Evolutionary conservation across 2,797 vertebrate genomes (phyloP).

Genomic region (Chromis chromis): DNA sequence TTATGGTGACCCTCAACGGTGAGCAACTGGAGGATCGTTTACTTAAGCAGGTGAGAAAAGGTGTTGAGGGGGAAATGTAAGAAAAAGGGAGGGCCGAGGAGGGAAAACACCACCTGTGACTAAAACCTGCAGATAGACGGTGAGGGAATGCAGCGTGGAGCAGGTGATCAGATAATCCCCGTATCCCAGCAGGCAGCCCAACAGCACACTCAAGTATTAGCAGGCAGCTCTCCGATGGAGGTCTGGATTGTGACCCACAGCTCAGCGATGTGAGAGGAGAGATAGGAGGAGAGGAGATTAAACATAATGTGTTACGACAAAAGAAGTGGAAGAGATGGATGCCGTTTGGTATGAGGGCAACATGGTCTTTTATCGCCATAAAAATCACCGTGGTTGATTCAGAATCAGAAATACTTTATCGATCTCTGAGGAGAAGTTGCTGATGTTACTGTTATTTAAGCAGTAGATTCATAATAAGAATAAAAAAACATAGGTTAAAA

Average conservation of each 20-base stretch:
- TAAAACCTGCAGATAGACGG: conserved; percentile 50
- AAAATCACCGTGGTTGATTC: no score
- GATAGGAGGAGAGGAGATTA: conserved; percentile 47
- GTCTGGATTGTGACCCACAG: conserved; percentile 63
- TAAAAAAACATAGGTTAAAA: no score
- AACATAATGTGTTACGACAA: conserved; percentile 48
- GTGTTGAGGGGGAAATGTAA: conserved; percentile 27
- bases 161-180: conserved; percentile 80
- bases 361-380: background rate
- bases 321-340: conserved; percentile 15
- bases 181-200: conserved; percentile 59
- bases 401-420: no score
- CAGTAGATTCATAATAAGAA: no score
- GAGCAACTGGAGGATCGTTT: conserved; percentile 38
- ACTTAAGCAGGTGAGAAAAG: conserved; percentile 49
- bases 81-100: conserved; percentile 12
- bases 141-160: conserved; percentile 56
- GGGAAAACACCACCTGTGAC: conserved; percentile 58
- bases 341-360: background rate
- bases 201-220: conserved; percentile 60
- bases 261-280: conserved; percentile 37
- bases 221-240: conserved; percentile 64
- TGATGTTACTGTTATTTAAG: no score
- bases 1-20: conserved; percentile 24
- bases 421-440: no score